Evolutionary conservation across 2,888 invertebrate genomes (phyloP).

Genomic region (Pristionchus entomophagus): DNA sequence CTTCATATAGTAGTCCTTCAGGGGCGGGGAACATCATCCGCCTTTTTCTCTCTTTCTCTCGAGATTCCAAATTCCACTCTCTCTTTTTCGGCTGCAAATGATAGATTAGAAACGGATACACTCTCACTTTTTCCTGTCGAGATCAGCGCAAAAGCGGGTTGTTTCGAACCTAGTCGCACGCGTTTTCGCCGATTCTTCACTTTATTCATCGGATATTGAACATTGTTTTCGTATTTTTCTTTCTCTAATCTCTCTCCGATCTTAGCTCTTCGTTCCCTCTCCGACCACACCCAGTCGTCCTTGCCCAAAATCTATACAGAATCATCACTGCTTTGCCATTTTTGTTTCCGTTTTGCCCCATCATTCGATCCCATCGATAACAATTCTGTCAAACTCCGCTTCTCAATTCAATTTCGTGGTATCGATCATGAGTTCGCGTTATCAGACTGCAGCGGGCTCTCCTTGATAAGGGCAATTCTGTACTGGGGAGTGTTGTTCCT

Average conservation of each 20-base stretch:
- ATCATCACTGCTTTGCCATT: too few relatives aligned
- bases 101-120: neutral
- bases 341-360: too few relatives aligned
- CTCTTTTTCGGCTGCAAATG: neutral
- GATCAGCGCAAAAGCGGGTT: neutral
- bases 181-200: too few relatives aligned
- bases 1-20: neutral
- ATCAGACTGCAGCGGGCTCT: neutral
- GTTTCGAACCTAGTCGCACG: too few relatives aligned
- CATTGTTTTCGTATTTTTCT: too few relatives aligned
- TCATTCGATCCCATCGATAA: too few relatives aligned
- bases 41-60: neutral
- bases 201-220: too few relatives aligned
- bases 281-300: neutral
- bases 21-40: neutral
- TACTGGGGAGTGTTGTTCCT: conserved; percentile 22
- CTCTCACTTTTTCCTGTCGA: neutral
- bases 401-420: neutral
- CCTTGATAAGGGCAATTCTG: neutral
- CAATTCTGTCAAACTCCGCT: neutral
- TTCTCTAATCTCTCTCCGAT: too few relatives aligned
- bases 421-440: neutral
- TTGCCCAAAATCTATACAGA: too few relatives aligned
- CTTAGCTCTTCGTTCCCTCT: too few relatives aligned
- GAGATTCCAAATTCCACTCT: neutral